A percentile compares a stretch with the other conserved stretches of the same genome.
These are phyloP conservation scores for Megastigmus dorsalis DNA, from an alignment of 2,888 invertebrate species.

Conservation along the genomic window DNA sequence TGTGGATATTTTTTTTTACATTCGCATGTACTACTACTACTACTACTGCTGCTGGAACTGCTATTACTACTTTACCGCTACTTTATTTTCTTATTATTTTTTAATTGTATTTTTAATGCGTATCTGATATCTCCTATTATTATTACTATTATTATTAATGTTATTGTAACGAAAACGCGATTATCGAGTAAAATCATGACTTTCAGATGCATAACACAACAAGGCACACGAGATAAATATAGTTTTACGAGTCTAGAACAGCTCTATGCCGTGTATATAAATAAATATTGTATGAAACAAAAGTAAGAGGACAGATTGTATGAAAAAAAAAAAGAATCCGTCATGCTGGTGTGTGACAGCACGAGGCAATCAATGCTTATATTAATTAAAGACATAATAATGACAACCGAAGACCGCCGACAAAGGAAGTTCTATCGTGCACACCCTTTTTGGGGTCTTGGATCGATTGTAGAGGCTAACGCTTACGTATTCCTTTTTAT, in stretches of 20 bases:
- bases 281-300: conserved; percentile 60
- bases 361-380: conserved; percentile 58
- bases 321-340: conserved; percentile 41
- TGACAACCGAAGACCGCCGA: conserved; percentile 51
- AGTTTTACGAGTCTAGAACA: conserved; percentile 57
- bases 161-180: conserved; percentile 28
- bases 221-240: conserved; percentile 32
- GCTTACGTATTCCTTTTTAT: conserved; percentile 49
- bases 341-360: conserved; percentile 56
- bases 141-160: conserved; percentile 41
- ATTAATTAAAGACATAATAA: conserved; percentile 40
- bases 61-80: conserved; percentile 19
- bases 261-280: conserved; percentile 60
- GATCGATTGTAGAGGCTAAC: conserved; percentile 47
- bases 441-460: conserved; percentile 28
- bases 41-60: neutral
- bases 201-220: conserved; percentile 34
- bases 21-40: conserved; percentile 24
- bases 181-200: conserved; percentile 53
- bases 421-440: conserved; percentile 23
- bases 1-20: conserved; percentile 46
- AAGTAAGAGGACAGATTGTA: conserved; percentile 49
- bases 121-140: conserved; percentile 47
- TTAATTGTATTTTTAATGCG: conserved; percentile 44
- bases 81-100: conserved; percentile 46